These are phyloP conservation scores for Rhynchophorus ferrugineus DNA, from an alignment of 1,140 invertebrate genomes.

Conservation along the genomic window DNA sequence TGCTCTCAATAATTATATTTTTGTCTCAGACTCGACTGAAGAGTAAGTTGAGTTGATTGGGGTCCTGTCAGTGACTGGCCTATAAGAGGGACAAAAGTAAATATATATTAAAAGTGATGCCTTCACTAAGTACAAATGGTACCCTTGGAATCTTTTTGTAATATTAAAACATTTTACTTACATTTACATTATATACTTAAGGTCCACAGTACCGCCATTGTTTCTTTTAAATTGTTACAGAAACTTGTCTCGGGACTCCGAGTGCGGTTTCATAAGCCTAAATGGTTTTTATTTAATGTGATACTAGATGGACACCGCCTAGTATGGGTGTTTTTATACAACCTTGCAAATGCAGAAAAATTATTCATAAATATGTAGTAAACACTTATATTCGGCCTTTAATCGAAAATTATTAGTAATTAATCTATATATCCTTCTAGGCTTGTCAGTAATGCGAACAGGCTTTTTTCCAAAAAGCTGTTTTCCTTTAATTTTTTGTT, in stretches of 20 bases:
- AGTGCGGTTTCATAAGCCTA: background rate
- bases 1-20: background rate
- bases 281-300: background rate
- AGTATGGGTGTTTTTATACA: background rate
- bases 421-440: too few relatives aligned
- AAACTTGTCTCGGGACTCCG: too few relatives aligned
- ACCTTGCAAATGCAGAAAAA: background rate
- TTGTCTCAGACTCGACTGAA: background rate
- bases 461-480: too few relatives aligned
- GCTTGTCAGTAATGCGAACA: too few relatives aligned
- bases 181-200: conserved; percentile 8
- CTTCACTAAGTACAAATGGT: conserved; percentile 18
- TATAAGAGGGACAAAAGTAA: conserved; percentile 7
- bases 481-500: conserved; percentile 3
- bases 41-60: background rate
- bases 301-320: background rate
- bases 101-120: conserved; percentile 7
- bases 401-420: too few relatives aligned
- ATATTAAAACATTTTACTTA: conserved; percentile 15
- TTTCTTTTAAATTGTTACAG: too few relatives aligned
- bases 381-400: background rate
- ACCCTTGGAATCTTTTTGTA: conserved; percentile 10
- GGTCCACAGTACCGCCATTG: conserved; percentile 12
- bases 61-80: background rate
- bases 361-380: background rate